These are phyloP conservation scores for Ictalurus furcatus DNA, from an alignment of 2,113 vertebrate genomes.

Conservation along the genomic window DNA sequence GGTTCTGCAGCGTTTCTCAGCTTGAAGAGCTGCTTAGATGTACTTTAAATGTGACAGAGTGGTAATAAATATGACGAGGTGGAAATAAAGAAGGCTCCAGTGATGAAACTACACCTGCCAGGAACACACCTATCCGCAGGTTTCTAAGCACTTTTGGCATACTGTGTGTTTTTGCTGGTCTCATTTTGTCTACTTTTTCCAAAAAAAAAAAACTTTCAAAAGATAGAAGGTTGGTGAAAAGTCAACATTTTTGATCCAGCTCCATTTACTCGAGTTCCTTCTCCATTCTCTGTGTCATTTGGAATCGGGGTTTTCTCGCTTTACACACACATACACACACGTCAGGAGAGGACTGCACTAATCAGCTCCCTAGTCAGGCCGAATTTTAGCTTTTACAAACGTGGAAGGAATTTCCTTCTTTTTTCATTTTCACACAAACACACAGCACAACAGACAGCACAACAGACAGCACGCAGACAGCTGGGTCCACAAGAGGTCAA, in stretches of 20 bases:
- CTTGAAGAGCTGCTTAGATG: constrained; percentile 19
- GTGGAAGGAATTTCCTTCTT: constrained; percentile 53
- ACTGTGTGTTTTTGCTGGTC: background rate
- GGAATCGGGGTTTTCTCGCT: background rate
- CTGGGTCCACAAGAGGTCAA: constrained; percentile 46
- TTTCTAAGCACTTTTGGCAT: background rate
- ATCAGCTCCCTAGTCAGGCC: constrained; percentile 43
- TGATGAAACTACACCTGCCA: constrained; percentile 37
- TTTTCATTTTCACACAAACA: constrained; percentile 48
- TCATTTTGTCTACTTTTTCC: background rate
- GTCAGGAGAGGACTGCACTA: constrained; percentile 35
- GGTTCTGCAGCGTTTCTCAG: background rate
- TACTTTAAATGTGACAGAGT: constrained; percentile 5
- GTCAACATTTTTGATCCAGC: background rate
- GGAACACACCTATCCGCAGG: background rate
- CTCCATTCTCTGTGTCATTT: background rate
- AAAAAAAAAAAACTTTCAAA: no score
- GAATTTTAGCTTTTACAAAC: constrained; percentile 50
- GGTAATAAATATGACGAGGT: background rate
- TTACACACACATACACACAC: background rate
- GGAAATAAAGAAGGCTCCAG: constrained; percentile 28
- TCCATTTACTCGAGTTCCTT: background rate
- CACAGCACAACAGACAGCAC: constrained; percentile 11
- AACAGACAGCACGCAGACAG: constrained; percentile 29
- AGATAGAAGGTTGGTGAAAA: background rate